Percentiles rank a stretch among this genome's conserved stretches.
Evolutionary conservation across 2,113 vertebrate genomes (phyloP).

Genomic region (Brienomyrus brachyistius): DNA sequence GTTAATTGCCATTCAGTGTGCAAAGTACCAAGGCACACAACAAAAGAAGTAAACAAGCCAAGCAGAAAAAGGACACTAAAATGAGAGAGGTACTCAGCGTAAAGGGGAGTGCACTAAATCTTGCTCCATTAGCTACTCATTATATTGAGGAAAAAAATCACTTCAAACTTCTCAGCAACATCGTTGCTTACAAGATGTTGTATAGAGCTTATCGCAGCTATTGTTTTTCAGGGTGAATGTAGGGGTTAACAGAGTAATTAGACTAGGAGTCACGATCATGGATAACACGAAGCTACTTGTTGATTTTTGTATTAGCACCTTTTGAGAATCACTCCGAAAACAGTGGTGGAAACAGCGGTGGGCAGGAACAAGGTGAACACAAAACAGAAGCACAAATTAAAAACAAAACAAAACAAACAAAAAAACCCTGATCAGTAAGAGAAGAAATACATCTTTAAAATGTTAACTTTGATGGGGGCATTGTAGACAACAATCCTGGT

Average conservation of each 20-base stretch:
- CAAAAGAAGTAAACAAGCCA: background rate
- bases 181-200: background rate
- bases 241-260: background rate
- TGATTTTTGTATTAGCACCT: background rate
- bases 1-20: conserved; percentile 16
- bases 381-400: background rate
- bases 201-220: background rate
- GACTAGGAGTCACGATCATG: background rate
- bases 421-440: background rate
- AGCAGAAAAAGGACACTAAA: background rate
- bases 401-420: background rate
- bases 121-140: background rate
- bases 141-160: background rate
- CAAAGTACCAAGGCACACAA: background rate
- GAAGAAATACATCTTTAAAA: background rate
- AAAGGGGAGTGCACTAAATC: background rate
- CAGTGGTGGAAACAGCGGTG: background rate
- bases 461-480: background rate
- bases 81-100: background rate
- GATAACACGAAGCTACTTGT: background rate
- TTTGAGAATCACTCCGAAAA: background rate
- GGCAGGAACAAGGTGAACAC: background rate
- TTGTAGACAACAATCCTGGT: background rate
- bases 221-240: conserved; percentile 8
- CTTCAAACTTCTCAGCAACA: background rate